phyloP scores from a whole-genome alignment of 2,113 vertebrate genomes.

The Cinclus mexicanus region DNA sequence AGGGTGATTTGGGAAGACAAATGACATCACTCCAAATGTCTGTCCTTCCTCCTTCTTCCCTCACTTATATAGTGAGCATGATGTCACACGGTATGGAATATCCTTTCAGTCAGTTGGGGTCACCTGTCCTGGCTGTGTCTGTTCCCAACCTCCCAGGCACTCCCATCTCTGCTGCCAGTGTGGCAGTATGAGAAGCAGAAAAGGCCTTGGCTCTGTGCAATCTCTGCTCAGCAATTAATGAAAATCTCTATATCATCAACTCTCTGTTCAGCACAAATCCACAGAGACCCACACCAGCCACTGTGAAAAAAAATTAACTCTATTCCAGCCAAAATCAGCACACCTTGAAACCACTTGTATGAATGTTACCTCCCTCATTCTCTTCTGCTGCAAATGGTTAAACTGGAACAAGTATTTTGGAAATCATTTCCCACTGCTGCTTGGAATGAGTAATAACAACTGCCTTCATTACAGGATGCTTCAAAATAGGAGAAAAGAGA shows the following conservation, averaged over 20 bases:
- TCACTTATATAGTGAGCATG: neutral
- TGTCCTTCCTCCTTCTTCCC: no score
- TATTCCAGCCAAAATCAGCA: neutral
- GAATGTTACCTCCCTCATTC: neutral
- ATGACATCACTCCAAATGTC: neutral
- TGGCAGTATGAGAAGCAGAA: neutral
- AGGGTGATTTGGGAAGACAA: neutral
- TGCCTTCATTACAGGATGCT: neutral
- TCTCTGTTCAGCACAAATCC: neutral
- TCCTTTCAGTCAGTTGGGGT: neutral
- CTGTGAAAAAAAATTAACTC: neutral
- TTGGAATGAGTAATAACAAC: neutral
- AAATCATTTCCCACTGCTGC: neutral
- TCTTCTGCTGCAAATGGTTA: neutral
- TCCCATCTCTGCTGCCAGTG: fast-evolving
- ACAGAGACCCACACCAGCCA: neutral
- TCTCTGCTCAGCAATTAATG: neutral
- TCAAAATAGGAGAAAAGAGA: neutral
- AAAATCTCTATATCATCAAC: neutral
- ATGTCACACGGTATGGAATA: neutral
- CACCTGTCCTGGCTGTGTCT: neutral
- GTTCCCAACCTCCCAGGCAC: fast-evolving
- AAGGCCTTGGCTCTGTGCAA: neutral
- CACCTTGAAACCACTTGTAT: neutral
- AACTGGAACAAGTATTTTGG: neutral